These are phyloP conservation scores for Lutjanus argentimaculatus DNA, from an alignment of 2,797 vertebrate genomes.

Conservation along the genomic window DNA sequence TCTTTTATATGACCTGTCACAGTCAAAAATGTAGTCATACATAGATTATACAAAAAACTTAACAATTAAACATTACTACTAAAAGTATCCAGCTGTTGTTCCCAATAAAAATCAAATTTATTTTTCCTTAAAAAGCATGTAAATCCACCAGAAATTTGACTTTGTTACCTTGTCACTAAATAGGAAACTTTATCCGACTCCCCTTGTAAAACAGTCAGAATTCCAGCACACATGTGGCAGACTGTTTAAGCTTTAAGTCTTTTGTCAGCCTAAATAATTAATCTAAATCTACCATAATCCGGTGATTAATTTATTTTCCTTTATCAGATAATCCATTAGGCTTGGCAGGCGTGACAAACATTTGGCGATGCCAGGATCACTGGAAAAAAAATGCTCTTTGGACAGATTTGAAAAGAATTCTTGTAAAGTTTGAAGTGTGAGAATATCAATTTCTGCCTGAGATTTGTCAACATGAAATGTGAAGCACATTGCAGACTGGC, in stretches of 20 bases:
- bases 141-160: conserved; percentile 20
- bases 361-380: conserved; percentile 37
- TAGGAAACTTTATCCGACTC: conserved; percentile 4
- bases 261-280: conserved; percentile 54
- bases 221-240: conserved; percentile 6
- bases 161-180: conserved; percentile 18
- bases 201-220: conserved; percentile 4
- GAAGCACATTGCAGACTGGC: conserved; percentile 67
- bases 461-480: conserved; percentile 74
- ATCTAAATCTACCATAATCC: conserved; percentile 61
- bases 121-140: conserved; percentile 10
- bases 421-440: conserved; percentile 51
- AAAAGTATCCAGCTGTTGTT: background rate
- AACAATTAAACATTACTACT: background rate
- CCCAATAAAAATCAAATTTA: background rate
- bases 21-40: background rate
- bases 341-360: conserved; percentile 47
- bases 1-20: background rate
- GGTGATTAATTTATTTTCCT: conserved; percentile 64
- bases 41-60: background rate
- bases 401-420: conserved; percentile 72
- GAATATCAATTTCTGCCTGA: conserved; percentile 60
- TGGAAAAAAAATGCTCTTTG: conserved; percentile 47
- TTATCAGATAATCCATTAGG: conserved; percentile 67
- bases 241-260: conserved; percentile 52